phyloP scores from a whole-genome alignment of 2,113 vertebrate species.

The Excalfactoria chinensis region DNA sequence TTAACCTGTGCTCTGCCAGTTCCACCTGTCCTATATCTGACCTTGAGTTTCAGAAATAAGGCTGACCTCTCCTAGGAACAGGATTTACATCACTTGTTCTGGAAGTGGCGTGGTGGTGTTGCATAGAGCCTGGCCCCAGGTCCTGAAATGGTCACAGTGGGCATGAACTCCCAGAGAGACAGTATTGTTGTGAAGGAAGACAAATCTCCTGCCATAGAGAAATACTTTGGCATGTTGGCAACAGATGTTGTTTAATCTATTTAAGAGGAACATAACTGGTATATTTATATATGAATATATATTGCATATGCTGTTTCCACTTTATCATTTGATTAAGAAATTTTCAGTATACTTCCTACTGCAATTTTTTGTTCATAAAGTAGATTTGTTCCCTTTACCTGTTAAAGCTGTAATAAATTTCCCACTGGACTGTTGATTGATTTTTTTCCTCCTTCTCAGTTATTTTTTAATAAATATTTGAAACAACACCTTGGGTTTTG shows the following conservation, averaged over 20 bases:
- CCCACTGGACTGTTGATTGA: background rate
- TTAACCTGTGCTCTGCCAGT: background rate
- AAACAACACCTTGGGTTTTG: background rate
- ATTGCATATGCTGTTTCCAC: constrained; percentile 9
- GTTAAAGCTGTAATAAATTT: constrained; percentile 58
- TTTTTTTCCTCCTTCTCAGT: background rate
- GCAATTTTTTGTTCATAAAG: constrained; percentile 36
- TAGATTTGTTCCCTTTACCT: constrained; percentile 14
- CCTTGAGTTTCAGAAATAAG: background rate
- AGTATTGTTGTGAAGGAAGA: background rate
- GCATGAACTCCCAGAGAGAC: background rate
- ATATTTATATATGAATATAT: constrained; percentile 46
- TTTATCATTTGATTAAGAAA: constrained; percentile 31
- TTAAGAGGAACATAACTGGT: constrained; percentile 50
- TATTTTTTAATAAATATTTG: constrained; percentile 53
- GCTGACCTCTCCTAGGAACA: background rate
- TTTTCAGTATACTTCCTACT: background rate
- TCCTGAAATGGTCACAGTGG: background rate
- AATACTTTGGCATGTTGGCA: constrained; percentile 27
- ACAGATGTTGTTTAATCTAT: constrained; percentile 50
- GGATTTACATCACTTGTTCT: background rate
- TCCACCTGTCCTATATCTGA: background rate
- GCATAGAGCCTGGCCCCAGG: background rate
- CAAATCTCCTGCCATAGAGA: background rate
- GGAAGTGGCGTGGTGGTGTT: background rate